These are phyloP conservation scores for Heliconius eleuchia DNA, from an alignment of 1,140 invertebrate species.

Conservation along the genomic window DNA sequence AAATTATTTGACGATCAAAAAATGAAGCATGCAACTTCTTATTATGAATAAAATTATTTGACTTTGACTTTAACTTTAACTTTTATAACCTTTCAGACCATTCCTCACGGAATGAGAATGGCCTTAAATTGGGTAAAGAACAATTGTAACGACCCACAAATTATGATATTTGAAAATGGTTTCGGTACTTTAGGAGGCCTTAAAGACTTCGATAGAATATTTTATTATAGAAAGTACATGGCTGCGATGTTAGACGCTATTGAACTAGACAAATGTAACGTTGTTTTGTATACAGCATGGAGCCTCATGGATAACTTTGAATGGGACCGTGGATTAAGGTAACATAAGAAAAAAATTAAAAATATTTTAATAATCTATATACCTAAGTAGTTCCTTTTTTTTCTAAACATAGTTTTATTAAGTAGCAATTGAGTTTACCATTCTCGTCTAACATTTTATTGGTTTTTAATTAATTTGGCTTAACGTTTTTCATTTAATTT, in stretches of 20 bases:
- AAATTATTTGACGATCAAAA: too few species aligned
- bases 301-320: conserved; percentile 70
- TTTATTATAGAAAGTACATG: conserved; percentile 83
- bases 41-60: too few species aligned
- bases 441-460: too few species aligned
- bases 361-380: too few species aligned
- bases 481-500: too few species aligned
- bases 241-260: conserved; percentile 58
- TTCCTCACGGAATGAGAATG: conserved; percentile 60
- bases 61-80: too few species aligned
- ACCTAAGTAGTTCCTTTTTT: too few species aligned
- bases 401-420: too few species aligned
- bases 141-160: conserved; percentile 56
- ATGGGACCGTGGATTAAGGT: conserved; percentile 57
- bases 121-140: conserved; percentile 63
- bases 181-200: conserved; percentile 79
- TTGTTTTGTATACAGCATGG: conserved; percentile 58
- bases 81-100: conserved; percentile 39
- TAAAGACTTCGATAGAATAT: conserved; percentile 75
- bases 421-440: too few species aligned
- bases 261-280: conserved; percentile 54
- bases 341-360: not conserved
- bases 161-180: conserved; percentile 76
- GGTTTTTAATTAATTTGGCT: too few species aligned
- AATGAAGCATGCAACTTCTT: too few species aligned